Evolutionary conservation across 2,888 invertebrate species (phyloP).

Genomic region (Deroplatys truncata): DNA sequence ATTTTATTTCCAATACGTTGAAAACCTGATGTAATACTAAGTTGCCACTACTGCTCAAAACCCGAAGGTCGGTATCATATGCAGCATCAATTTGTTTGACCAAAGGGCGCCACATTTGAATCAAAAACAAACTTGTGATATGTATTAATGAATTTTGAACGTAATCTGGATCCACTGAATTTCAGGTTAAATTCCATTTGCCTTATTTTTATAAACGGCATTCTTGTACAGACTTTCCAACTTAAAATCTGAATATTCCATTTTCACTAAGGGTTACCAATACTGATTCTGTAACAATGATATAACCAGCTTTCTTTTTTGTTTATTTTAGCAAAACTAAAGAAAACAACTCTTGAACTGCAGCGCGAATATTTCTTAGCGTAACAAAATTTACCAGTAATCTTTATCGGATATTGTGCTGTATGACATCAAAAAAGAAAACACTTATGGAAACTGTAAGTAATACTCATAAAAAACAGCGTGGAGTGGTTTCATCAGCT

Average conservation of each 20-base stretch:
- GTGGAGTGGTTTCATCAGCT: neutral
- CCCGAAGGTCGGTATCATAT: no score
- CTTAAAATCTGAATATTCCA: neutral
- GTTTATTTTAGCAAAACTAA: neutral
- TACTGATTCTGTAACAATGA: neutral
- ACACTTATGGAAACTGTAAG: neutral
- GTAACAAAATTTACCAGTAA: neutral
- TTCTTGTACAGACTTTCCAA: no score
- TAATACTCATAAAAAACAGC: neutral
- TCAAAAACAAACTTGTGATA: neutral
- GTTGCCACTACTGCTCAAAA: neutral
- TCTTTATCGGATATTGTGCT: neutral
- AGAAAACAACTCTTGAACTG: neutral
- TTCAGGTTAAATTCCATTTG: neutral
- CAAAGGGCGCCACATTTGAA: neutral
- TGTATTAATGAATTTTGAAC: neutral
- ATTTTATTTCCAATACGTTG: neutral
- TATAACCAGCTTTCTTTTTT: neutral
- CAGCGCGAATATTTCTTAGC: neutral
- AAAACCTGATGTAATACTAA: neutral
- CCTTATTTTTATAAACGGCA: neutral
- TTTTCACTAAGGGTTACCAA: neutral
- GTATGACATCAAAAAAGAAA: neutral
- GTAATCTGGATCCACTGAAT: neutral
- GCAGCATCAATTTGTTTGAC: neutral